Evolutionary conservation across 2,888 invertebrate genomes (phyloP).

Genomic region (Epicampocera succincta): DNA sequence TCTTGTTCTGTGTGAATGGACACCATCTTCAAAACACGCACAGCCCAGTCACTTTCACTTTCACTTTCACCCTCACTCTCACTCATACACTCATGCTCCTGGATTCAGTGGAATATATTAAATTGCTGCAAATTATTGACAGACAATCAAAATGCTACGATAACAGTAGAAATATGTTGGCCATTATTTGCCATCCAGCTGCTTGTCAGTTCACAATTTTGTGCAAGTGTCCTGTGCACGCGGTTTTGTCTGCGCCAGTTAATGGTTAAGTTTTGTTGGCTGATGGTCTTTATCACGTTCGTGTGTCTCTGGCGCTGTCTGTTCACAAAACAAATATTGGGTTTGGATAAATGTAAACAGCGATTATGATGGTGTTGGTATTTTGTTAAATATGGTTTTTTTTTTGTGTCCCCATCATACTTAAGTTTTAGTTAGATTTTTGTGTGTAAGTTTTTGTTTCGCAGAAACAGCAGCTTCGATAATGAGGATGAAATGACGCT

Average conservation of each 20-base stretch:
- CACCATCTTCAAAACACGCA: no score
- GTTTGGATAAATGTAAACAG: constrained; percentile 1
- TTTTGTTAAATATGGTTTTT: background rate
- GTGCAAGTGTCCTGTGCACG: background rate
- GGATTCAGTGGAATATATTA: constrained; percentile 35
- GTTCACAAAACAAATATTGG: constrained; percentile 20
- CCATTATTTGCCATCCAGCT: background rate
- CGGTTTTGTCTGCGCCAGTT: background rate
- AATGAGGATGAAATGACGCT: constrained; percentile 22
- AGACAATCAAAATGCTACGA: constrained; percentile 63
- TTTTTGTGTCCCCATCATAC: background rate
- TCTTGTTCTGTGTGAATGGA: no score
- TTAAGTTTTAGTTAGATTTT: background rate
- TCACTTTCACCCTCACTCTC: no score
- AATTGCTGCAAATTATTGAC: constrained; percentile 65
- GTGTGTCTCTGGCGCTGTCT: background rate
- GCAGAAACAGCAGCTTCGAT: constrained; percentile 9
- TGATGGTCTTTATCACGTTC: no score
- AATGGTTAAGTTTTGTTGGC: constrained; percentile 30
- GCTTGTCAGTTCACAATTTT: constrained; percentile 4
- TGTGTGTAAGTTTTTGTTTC: constrained; percentile 11
- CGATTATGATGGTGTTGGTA: constrained; percentile 33
- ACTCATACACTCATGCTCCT: background rate
- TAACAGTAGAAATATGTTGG: constrained; percentile 44
- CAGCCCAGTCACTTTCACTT: no score